phyloP scores from a whole-genome alignment of 2,888 invertebrate genomes.

The Aleiodes leptofemur region DNA sequence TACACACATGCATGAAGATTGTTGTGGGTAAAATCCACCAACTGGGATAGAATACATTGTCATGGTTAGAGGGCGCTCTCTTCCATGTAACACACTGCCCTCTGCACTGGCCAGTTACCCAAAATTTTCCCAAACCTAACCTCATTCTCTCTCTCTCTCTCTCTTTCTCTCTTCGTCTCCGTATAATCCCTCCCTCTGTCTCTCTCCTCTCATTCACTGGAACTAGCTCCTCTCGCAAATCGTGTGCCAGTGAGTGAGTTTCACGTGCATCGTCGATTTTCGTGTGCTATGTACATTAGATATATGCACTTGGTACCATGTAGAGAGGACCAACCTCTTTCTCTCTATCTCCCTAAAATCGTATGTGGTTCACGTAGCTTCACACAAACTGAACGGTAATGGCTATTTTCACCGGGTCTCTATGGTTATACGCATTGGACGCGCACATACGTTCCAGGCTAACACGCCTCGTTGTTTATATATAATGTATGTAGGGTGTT shows the following conservation, averaged over 20 bases:
- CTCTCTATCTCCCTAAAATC: not conserved
- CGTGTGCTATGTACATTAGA: slow-evolving; percentile 1
- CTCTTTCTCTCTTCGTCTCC: not conserved
- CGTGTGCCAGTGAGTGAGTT: slow-evolving; percentile 12
- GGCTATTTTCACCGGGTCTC: slow-evolving; percentile 19
- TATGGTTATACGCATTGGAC: not conserved
- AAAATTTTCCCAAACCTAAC: not conserved
- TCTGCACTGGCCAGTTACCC: no score
- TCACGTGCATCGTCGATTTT: slow-evolving; percentile 7
- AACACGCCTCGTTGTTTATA: slow-evolving; percentile 21
- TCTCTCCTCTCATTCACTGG: slow-evolving; percentile 7
- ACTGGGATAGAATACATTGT: slow-evolving; percentile 26
- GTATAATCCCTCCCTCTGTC: not conserved
- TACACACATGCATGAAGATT: not conserved
- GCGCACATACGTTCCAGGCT: slow-evolving; percentile 18
- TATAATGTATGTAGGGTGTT: slow-evolving; percentile 6
- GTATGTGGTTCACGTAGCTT: slow-evolving; percentile 30
- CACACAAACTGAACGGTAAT: slow-evolving; percentile 35
- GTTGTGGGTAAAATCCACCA: not conserved
- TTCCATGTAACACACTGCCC: not conserved
- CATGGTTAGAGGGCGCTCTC: slow-evolving; percentile 4
- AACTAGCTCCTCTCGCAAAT: slow-evolving; percentile 2
- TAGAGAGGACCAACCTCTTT: not conserved
- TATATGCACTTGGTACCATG: slow-evolving; percentile 15
- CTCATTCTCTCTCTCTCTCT: not conserved